Evolutionary conservation across 2,113 vertebrate species (phyloP).

Genomic region (Oncorhynchus keta): DNA sequence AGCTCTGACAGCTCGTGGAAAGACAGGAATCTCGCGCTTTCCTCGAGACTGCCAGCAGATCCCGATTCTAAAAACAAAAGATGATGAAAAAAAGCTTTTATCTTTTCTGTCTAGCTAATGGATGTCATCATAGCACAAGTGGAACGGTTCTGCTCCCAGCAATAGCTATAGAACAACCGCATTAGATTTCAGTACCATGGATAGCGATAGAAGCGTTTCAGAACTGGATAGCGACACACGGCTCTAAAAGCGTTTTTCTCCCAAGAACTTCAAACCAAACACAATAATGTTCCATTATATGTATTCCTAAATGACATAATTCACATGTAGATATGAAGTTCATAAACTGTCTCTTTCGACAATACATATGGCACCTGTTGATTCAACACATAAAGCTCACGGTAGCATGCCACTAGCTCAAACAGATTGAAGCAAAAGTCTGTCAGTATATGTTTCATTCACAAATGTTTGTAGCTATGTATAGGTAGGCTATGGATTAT

Average conservation of each 20-base stretch:
- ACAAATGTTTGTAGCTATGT: not conserved
- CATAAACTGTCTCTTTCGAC: not conserved
- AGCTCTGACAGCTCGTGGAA: conserved; percentile 84
- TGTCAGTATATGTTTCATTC: not conserved
- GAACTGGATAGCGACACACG: not conserved
- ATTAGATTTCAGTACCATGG: conserved; percentile 1
- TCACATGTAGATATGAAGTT: not conserved
- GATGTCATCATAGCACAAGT: not conserved
- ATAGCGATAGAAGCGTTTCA: not conserved
- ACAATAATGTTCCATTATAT: not conserved
- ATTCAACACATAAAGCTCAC: not conserved
- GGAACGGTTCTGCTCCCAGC: not conserved
- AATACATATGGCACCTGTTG: conserved; percentile 1
- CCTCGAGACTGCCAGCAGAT: conserved; percentile 57
- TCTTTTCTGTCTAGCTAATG: too few species aligned
- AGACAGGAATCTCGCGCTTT: conserved; percentile 45
- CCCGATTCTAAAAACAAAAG: not conserved
- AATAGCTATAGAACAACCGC: not conserved
- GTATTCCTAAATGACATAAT: not conserved
- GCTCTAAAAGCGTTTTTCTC: not conserved
- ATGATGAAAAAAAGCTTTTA: not conserved
- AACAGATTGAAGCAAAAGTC: not conserved
- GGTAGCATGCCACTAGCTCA: not conserved
- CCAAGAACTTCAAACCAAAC: not conserved
- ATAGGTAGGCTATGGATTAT: not conserved